Conservation (phyloP, 2,888 invertebrate species). For the Tridacna crocea region DNA sequence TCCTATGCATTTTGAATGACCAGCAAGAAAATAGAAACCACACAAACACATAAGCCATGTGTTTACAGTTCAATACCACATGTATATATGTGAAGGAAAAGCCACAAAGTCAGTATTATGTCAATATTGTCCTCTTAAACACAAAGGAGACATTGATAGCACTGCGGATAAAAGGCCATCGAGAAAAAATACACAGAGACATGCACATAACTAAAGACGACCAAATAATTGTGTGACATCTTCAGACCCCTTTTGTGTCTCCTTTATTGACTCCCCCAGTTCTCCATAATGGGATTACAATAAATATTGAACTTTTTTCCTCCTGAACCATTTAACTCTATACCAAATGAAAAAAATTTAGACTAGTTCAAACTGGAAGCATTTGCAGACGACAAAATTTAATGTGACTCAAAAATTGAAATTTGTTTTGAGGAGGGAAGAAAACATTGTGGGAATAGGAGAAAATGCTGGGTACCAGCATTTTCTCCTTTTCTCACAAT, state of each 20-base stretch:
- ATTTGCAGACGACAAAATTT: too few relatives aligned
- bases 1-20: too few relatives aligned
- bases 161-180: background rate
- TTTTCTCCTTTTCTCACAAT: too few relatives aligned
- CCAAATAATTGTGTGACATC: background rate
- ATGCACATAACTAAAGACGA: background rate
- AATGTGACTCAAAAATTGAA: too few relatives aligned
- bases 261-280: background rate
- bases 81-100: conserved; percentile 11
- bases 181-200: conserved; percentile 9
- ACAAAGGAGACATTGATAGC: conserved; percentile 13
- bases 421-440: too few relatives aligned
- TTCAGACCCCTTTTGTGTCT: background rate
- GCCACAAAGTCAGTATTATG: conserved; percentile 23
- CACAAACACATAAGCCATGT: too few relatives aligned
- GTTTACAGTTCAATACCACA: background rate
- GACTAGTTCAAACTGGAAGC: too few relatives aligned
- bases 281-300: too few relatives aligned
- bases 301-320: background rate
- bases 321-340: background rate
- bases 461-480: background rate
- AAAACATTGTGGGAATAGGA: background rate
- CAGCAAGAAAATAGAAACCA: too few relatives aligned
- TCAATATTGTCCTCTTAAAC: conserved; percentile 6
- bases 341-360: too few relatives aligned